Evolutionary conservation across 2,797 vertebrate genomes (phyloP), one percentile per base, ranked within the genome.

Genomic region (Phalloptychus januarius): DNA sequence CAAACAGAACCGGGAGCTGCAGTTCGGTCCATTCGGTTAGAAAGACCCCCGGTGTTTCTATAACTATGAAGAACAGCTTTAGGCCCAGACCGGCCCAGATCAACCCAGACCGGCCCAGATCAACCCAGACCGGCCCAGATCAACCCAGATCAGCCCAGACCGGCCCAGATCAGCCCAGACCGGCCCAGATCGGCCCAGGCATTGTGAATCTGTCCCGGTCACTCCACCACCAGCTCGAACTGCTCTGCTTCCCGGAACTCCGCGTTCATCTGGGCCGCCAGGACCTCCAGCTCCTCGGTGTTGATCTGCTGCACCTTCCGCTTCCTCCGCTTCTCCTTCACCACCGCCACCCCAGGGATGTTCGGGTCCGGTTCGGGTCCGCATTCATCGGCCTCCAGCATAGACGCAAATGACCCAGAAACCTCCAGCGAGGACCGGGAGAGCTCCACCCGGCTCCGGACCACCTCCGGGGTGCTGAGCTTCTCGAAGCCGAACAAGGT

Each of bases 201-300:
- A 40, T 15, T 69, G 2, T 36, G 69, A 7, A 3, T 20, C 45
- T 45, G 28, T 31, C 44, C 61, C 3, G 1, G 8, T 83, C 50
- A 94, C 83, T 95, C 94, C 88, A 95, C 92, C 0, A 89, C 10
- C 85, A 94, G 38, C 78, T 94, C 85, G 23, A 94, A 95, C 31
- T 67, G 83, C 38, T 93, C 92, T 1, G 94, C 94, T 82, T 92
- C 84, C 20, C 88, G 88, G 74, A 93, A 94, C 89, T 92, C 92
- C 0, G 89, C 91, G 83, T 94, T 94, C 93, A 94, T 92, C 81
- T 77, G 40, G 1, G 91, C 93, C 18, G 89, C 91, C 74, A 94
- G 86, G 0, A 18, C 85, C 16, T 94, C 90, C 85, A 94, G 48
- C 87, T 94, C 91, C 0, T 46, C 54, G 45, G 15, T n/a, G 75